Percentiles rank a stretch among this genome's conserved stretches.
These are phyloP conservation scores for Bubo scandiacus DNA, from an alignment of 2,113 vertebrate species.

Conservation along the genomic window DNA sequence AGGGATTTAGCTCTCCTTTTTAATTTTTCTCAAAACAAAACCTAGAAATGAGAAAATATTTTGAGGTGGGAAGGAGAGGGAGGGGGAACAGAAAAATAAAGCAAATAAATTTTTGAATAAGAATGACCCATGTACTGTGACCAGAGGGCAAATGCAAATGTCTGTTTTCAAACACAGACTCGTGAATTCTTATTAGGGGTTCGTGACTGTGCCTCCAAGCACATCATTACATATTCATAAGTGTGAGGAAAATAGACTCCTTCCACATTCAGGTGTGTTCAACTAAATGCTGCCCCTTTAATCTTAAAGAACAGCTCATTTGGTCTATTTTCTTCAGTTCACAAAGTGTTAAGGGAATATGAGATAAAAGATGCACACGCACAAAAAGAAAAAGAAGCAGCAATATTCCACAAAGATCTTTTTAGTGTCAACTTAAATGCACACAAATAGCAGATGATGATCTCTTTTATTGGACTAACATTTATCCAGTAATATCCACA, in stretches of 20 bases:
- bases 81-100: slow-evolving; percentile 55
- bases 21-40: slow-evolving; percentile 54
- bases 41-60: slow-evolving; percentile 57
- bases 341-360: slow-evolving; percentile 78
- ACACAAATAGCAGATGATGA: slow-evolving; percentile 86
- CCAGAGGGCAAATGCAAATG: slow-evolving; percentile 76
- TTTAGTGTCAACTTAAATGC: slow-evolving; percentile 87
- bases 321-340: slow-evolving; percentile 67
- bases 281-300: slow-evolving; percentile 48
- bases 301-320: slow-evolving; percentile 52
- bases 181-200: slow-evolving; percentile 74
- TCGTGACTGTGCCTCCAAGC: slow-evolving; percentile 68
- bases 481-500: slow-evolving; percentile 89
- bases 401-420: slow-evolving; percentile 80
- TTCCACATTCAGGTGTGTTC: slow-evolving; percentile 69
- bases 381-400: slow-evolving; percentile 61
- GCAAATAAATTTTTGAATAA: slow-evolving; percentile 73
- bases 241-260: slow-evolving; percentile 41
- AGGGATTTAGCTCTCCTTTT: slow-evolving; percentile 27
- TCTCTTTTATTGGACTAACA: slow-evolving; percentile 86
- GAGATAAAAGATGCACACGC: slow-evolving; percentile 72
- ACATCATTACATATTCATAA: slow-evolving; percentile 71
- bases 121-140: slow-evolving; percentile 71
- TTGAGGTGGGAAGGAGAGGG: slow-evolving; percentile 16
- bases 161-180: slow-evolving; percentile 75